Evolutionary conservation across 2,888 invertebrate species (phyloP).

Genomic region (Therioaphis trifolii): DNA sequence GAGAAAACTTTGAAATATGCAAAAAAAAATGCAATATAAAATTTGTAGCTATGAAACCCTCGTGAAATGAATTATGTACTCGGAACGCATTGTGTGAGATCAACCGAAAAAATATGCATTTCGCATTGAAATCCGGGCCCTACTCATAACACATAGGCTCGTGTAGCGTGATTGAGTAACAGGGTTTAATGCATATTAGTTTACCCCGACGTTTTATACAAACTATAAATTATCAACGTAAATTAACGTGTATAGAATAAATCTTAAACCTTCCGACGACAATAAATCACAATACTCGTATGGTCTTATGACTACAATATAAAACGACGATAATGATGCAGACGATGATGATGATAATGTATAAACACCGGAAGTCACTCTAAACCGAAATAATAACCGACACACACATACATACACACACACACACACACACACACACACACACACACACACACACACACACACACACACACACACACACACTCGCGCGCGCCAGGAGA

Average conservation of each 20-base stretch:
- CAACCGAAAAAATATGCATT: no score
- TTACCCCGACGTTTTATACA: not conserved
- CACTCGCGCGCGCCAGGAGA: no score
- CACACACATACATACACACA: no score
- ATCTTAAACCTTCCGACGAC: not conserved
- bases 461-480: no score
- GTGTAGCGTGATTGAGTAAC: not conserved
- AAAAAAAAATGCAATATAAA: no score
- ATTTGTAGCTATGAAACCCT: no score
- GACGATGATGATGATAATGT: constrained; percentile 7
- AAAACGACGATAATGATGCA: not conserved
- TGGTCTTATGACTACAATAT: not conserved
- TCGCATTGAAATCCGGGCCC: no score
- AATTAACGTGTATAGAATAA: not conserved
- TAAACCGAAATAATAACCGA: not conserved
- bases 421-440: no score
- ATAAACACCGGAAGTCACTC: not conserved
- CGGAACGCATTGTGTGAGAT: no score
- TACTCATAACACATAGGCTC: not conserved
- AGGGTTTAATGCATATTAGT: not conserved
- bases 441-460: no score
- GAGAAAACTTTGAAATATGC: no score
- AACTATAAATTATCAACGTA: not conserved
- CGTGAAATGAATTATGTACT: no score
- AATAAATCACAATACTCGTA: constrained; percentile 20